Conservation (phyloP, 1,140 invertebrate species). For the Lepidostoma basale region DNA sequence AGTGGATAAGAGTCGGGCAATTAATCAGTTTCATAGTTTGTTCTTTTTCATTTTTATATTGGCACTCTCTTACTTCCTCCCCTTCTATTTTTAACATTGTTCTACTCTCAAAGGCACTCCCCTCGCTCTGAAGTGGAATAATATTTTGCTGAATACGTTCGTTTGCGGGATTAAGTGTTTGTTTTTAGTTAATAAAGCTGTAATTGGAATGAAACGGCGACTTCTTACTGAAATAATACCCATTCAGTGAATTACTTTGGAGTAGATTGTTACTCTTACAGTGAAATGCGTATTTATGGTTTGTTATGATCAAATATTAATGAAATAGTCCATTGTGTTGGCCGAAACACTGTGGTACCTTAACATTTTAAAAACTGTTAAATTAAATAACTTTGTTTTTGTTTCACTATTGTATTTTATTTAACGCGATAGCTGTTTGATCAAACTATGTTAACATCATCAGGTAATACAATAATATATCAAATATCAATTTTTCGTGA, state of each 20-base stretch:
- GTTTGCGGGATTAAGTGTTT: constrained; percentile 17
- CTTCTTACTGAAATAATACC: not conserved
- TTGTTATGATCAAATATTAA: too few species aligned
- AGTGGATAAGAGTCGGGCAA: constrained; percentile 27
- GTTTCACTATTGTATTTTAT: too few species aligned
- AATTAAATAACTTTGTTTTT: too few species aligned
- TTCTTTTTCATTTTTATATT: constrained; percentile 29
- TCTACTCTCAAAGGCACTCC: not conserved
- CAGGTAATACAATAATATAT: too few species aligned
- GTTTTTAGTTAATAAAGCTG: constrained; percentile 23
- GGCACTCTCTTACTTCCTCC: not conserved
- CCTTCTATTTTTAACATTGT: not conserved
- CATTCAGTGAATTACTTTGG: not conserved
- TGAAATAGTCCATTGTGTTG: too few species aligned
- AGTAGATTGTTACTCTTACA: too few species aligned
- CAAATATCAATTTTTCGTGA: too few species aligned
- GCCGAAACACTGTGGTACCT: too few species aligned
- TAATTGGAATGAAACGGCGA: not conserved
- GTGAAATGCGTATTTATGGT: too few species aligned
- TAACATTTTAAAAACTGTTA: too few species aligned
- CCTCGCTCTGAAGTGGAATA: not conserved
- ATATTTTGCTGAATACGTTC: constrained; percentile 4
- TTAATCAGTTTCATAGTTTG: constrained; percentile 34
- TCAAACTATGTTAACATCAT: too few species aligned
- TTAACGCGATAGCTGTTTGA: too few species aligned